Conservation (phyloP, 2,888 invertebrate genomes). For the Chromoteleia sp. region DNA sequence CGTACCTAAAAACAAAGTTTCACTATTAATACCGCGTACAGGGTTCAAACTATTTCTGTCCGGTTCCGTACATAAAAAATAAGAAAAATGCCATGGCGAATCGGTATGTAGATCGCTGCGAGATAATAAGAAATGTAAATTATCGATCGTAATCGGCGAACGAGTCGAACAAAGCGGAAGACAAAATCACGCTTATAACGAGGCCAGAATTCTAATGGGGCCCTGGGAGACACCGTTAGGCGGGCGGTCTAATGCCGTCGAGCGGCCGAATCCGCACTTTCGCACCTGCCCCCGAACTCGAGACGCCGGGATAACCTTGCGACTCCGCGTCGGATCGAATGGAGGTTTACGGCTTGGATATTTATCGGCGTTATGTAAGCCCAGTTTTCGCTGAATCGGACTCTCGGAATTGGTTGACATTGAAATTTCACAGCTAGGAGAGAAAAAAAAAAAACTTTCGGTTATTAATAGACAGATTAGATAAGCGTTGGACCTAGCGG, state of each 20-base stretch:
- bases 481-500: conserved; percentile 14
- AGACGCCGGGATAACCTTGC: conserved; percentile 17
- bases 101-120: conserved; percentile 51
- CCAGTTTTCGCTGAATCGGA: background rate
- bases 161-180: conserved; percentile 73
- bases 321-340: no score
- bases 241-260: conserved; percentile 73
- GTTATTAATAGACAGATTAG: conserved; percentile 51
- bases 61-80: conserved; percentile 14
- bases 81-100: conserved; percentile 9
- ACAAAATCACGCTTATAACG: conserved; percentile 77
- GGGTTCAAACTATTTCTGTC: background rate
- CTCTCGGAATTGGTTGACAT: conserved; percentile 40
- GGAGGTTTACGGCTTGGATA: conserved; percentile 3
- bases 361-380: conserved; percentile 33
- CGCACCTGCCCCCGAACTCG: conserved; percentile 46
- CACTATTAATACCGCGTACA: conserved; percentile 37
- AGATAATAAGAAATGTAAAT: conserved; percentile 60
- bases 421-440: conserved; percentile 45
- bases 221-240: conserved; percentile 76
- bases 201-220: conserved; percentile 77
- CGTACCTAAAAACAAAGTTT: conserved; percentile 42
- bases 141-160: conserved; percentile 53
- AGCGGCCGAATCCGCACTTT: conserved; percentile 61
- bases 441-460: conserved; percentile 10